Evolutionary conservation across 1,140 invertebrate genomes (phyloP), one percentile per base, ranked within the genome.

Genomic region (Euglossa dilemma): DNA sequence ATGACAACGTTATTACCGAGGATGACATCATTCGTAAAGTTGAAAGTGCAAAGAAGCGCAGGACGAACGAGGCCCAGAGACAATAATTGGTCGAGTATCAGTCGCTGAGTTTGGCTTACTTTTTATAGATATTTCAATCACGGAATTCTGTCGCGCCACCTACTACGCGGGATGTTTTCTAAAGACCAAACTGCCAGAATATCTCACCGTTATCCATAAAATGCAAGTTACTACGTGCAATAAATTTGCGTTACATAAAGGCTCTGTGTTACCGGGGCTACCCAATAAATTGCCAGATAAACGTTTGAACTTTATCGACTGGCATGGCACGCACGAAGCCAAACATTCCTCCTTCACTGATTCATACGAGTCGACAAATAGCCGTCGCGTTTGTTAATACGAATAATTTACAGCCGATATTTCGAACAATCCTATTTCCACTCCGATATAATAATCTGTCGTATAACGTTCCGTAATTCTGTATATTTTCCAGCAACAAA

Each of bases 261-360:
- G 45, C n/a, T 20, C 25, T n/a, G 25, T 50, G 71, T 67, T 57
- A 50, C 52, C n/a, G 36, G 11, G 20, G 36, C 70, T 74, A 45
- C 12, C 78, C 64, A 82, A 76, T 76, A 82, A 67, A 75, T 81
- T 66, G 28, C 4, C 54, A 52, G 36, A 20, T 23, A 67, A 47
- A 54, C 45, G 78, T 73, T 74, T 64, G 14, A 52, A 50, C 63
- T 59, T 82, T 82, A 76, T 82, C 43, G 54, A 56, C 20, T 57
- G 2, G 43, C 6, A 63, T 36, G 20, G 45, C 52, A 28, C 16
- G 20, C 50, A 12, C 5, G 36, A 3, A 18, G 28, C 25, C 25
- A 50, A 75, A 57, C 54, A 28, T 57, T 56, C 12, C 72, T 56
- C 63, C 25, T 66, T 75, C 61, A 20, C 63, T 16, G 23, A 59